These are phyloP conservation scores for Bubo blakistoni DNA, from an alignment of 2,113 vertebrate genomes.

Conservation along the genomic window DNA sequence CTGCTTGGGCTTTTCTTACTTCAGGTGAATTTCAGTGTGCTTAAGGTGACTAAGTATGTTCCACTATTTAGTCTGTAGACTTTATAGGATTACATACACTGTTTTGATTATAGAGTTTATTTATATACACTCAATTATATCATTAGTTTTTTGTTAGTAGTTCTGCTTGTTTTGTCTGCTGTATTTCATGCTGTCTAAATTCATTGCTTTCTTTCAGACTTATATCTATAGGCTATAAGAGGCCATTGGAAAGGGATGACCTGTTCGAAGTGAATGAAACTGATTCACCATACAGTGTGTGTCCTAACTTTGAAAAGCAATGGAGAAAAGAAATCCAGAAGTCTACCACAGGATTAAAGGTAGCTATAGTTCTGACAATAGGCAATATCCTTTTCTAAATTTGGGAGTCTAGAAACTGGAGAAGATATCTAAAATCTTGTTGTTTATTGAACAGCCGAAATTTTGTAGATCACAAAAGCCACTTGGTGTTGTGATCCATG, in stretches of 20 bases:
- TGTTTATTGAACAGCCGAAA: background rate
- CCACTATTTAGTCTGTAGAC: background rate
- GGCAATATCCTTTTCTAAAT: background rate
- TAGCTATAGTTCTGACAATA: background rate
- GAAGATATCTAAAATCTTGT: background rate
- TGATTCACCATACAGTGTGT: conserved; percentile 47
- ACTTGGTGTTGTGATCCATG: background rate
- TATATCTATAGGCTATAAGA: conserved; percentile 55
- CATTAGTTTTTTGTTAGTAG: background rate
- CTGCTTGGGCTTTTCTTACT: background rate
- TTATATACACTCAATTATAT: background rate
- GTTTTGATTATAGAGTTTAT: background rate
- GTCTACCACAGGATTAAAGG: background rate
- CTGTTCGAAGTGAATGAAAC: conserved; percentile 56
- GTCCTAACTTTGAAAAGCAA: conserved; percentile 68
- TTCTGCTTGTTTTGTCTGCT: background rate
- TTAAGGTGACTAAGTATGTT: background rate
- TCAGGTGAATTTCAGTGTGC: background rate
- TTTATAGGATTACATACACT: background rate
- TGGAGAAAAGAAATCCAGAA: conserved; percentile 54
- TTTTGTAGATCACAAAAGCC: background rate
- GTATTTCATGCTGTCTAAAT: background rate
- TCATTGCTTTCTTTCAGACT: conserved; percentile 30
- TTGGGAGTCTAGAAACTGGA: background rate
- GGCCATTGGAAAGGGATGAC: conserved; percentile 64